Base-by-base conservation (phyloP, 2,113 vertebrate species). In the Leucosticte australis region DNA sequence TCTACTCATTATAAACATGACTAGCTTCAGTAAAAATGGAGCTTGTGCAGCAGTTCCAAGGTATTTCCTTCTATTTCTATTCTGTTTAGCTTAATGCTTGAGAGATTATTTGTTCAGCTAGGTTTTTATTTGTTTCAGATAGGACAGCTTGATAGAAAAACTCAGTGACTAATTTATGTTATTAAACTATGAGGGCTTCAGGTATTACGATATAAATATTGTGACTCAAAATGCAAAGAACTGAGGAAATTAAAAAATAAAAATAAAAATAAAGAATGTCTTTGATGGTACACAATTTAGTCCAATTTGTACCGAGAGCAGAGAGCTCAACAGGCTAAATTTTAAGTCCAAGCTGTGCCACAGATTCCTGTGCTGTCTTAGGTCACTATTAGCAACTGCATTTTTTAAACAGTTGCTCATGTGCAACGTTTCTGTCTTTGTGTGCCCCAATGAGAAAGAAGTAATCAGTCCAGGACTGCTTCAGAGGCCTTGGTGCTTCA, bases 41-140 rank as follows among this genome's bases (percentile, higher is more conserved):
- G 9, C 42, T 50, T 71, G 39, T 14, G 7, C 47, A 71, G 47
- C 60, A 60, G 31, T 68, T 75, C 41, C 44, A 52, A 86, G 35
- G 19, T 37, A 64, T 52, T 89, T 94, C 33, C 71, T 88, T 64
- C 52, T 75, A 31, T 62, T 91, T 71, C 55, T 78, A 13, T 76
- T 94, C 21, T 53, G 59, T 59, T 94, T 80, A 65, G 28, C 90
- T 86, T 84, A 67, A 46, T 75, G 37, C 16, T 52, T 76, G 62
- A 71, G 69, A 89, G 44, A 81, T 83, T 92, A 63, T 81, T 93
- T 92, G 50, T 93, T 93, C 76, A 91, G 68, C 56, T 87, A 89
- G 19, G 52, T 50, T 80, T 89, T 87, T 87, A 70, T 89, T 92
- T 94, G 53, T 92, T 82, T 83, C 63, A 62, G 70, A 53, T 42